A percentile compares a stretch with the other conserved stretches of the same genome.
phyloP scores from a whole-genome alignment of 1,140 invertebrate species.

The Drosophila eugracilis region DNA sequence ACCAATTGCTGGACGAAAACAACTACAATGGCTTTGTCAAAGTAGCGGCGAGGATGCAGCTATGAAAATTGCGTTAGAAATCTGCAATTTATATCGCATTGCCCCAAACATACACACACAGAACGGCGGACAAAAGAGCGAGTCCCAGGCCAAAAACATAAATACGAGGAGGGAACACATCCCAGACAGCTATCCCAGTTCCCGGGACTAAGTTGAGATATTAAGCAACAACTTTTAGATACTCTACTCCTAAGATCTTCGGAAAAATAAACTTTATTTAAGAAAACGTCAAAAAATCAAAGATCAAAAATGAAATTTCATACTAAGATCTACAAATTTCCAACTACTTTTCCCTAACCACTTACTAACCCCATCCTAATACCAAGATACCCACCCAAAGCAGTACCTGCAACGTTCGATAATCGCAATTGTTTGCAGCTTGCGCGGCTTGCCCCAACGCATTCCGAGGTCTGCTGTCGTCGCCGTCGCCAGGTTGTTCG shows the following conservation, averaged over 20 bases:
- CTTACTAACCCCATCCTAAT: not conserved
- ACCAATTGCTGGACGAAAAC: constrained; percentile 58
- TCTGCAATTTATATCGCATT: constrained; percentile 80
- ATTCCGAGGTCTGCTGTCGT: constrained; percentile 63
- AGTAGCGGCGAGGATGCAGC: constrained; percentile 61
- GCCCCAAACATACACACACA: constrained; percentile 50
- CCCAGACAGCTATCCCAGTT: constrained; percentile 9
- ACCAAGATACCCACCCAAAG: not conserved
- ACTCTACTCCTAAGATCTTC: not conserved
- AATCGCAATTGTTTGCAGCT: constrained; percentile 82
- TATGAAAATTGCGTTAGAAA: constrained; percentile 83
- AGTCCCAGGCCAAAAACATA: constrained; percentile 41
- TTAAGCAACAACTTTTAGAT: not conserved
- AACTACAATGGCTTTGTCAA: constrained; percentile 74
- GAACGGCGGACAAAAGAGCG: constrained; percentile 24
- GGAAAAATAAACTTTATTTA: too few relatives aligned
- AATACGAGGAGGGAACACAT: constrained; percentile 25
- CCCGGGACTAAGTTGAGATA: not conserved
- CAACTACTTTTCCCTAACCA: not conserved
- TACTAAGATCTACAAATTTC: not conserved
- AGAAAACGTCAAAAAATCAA: too few relatives aligned
- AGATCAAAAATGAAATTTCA: too few relatives aligned
- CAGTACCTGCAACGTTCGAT: constrained; percentile 65
- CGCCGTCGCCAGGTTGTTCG: constrained; percentile 54
- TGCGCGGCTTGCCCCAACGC: constrained; percentile 67